Evolutionary conservation across 1,140 invertebrate species (phyloP), one percentile per base, ranked within the genome.

Genomic region (Bombus pascuorum): DNA sequence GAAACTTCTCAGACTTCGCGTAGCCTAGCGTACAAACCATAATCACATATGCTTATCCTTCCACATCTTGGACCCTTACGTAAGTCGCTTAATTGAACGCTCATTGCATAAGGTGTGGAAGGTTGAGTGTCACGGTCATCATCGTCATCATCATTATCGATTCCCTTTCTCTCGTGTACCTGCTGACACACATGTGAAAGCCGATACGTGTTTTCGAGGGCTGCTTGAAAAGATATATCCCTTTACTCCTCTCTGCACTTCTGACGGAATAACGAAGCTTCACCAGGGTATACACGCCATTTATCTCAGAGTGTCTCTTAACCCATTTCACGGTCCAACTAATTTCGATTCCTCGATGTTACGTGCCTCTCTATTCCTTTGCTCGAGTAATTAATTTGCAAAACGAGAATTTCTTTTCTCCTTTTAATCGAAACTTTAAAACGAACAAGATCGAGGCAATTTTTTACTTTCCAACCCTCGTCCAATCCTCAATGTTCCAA

Each of bases 91-190:
- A 90, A 90, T 87, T 87, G 85, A 62, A 76, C 75, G 70, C 37
- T 57, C 15, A 77, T 90, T 90, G 74, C 83, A 73, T 85, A 90
- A 90, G 81, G 47, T 22, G 34, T 34, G 76, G 89, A 92, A 93
- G 92, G 91, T 92, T 93, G 89, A 92, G 91, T 93, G 91, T 92
- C 92, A 93, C 91, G 92, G 92, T 75, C 91, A 84, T 81, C 66
- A 2, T 71, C 79, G n/a, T 75, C 71, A 53, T 76, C 53, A n/a
- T 75, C 66, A 53, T 76, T 42, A 34, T 39, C 28, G 9, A n/a
- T 62, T 28, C 6, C 37, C 28, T 66, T 18, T 66, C 32, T 66
- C 32, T 32, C 65, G 75, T 42, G 34, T 86, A 75, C 84, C 84
- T 86, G 84, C 84, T 86, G 84, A 68, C 79, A 81, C 42, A 42